Percentiles rank a stretch among this genome's conserved stretches.
Conservation (phyloP, 2,113 vertebrate species). For the Sterna hirundo region DNA sequence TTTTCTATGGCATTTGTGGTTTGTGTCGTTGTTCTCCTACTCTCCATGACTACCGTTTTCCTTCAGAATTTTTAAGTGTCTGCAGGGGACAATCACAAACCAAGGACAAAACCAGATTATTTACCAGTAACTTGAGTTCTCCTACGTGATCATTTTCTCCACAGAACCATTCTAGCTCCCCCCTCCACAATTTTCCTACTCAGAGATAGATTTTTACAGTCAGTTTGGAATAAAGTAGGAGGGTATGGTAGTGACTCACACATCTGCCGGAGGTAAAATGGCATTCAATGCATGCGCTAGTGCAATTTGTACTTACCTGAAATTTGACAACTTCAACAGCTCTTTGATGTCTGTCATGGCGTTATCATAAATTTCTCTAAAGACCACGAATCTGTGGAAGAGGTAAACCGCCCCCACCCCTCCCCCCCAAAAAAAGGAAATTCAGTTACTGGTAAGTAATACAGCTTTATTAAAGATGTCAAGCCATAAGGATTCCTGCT, state of each 20-base stretch:
- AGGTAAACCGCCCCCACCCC: not conserved
- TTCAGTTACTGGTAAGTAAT: constrained; percentile 72
- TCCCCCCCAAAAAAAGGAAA: not conserved
- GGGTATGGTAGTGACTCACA: constrained; percentile 60
- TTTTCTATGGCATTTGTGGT: constrained; percentile 41
- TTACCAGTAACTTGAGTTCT: constrained; percentile 59
- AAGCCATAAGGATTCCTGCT: constrained; percentile 12
- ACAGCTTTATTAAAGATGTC: constrained; percentile 3
- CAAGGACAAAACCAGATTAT: constrained; percentile 26
- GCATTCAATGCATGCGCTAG: constrained; percentile 78
- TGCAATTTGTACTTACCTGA: constrained; percentile 71
- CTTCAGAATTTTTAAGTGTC: constrained; percentile 33
- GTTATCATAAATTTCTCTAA: constrained; percentile 36
- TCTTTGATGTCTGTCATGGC: constrained; percentile 46
- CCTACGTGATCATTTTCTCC: constrained; percentile 17
- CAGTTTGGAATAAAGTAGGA: constrained; percentile 60
- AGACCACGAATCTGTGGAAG: constrained; percentile 48
- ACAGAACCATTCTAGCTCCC: constrained; percentile 10
- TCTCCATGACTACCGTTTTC: constrained; percentile 22
- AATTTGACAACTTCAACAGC: constrained; percentile 63
- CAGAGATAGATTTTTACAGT: constrained; percentile 38
- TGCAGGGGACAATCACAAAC: constrained; percentile 25
- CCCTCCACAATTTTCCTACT: constrained; percentile 9
- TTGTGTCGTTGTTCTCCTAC: constrained; percentile 42
- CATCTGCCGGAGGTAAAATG: constrained; percentile 59